Conservation (phyloP, 2,797 vertebrate genomes). For the Manis javanica region DNA sequence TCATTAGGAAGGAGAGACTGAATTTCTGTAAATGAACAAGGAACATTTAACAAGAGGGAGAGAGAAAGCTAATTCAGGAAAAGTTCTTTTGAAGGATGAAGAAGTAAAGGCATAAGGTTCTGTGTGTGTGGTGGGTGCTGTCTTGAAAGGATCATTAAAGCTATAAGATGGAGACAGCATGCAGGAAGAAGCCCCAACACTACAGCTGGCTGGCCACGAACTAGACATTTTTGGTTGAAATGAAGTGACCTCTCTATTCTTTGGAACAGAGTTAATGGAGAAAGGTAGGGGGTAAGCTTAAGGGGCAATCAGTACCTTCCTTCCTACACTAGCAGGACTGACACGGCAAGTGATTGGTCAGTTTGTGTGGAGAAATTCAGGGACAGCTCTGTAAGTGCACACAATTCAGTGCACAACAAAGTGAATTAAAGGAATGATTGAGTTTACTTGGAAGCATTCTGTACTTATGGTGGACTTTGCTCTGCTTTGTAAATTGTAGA, state of each 20-base stretch:
- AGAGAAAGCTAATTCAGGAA: neutral
- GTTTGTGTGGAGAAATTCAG: neutral
- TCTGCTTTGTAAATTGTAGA: neutral
- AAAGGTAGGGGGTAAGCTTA: neutral
- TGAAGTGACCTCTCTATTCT: neutral
- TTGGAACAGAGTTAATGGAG: neutral
- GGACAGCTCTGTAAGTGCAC: neutral
- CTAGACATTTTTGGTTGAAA: neutral
- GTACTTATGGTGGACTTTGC: neutral
- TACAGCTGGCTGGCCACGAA: neutral
- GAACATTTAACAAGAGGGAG: neutral
- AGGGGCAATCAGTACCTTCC: neutral
- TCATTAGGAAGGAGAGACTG: neutral
- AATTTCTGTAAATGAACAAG: neutral
- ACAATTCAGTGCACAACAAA: neutral
- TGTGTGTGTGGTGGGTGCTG: neutral
- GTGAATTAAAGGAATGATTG: conserved; percentile 4
- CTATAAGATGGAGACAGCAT: neutral
- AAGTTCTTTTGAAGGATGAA: neutral
- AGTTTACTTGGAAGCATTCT: neutral
- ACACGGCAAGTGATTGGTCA: neutral
- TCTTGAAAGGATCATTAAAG: conserved; percentile 8
- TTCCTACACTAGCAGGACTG: neutral
- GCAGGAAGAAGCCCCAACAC: neutral
- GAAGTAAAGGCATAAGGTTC: neutral